Conservation (phyloP, 1,140 invertebrate species). For the Megalonaias nervosa region DNA sequence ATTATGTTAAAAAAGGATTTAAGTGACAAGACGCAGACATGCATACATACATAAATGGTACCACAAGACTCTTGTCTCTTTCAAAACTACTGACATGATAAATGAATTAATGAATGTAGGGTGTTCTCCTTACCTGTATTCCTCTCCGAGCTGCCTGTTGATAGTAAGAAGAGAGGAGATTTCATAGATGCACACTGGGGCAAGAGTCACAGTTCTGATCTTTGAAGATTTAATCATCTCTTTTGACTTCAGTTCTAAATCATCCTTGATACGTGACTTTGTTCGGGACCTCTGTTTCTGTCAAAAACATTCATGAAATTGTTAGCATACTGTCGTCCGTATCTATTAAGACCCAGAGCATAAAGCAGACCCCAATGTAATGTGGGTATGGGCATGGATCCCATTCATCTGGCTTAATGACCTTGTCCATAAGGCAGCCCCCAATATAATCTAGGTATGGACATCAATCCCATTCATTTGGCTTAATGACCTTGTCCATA, state of each 20-base stretch:
- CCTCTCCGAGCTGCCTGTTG: slow-evolving; percentile 84
- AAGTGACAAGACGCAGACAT: neutral
- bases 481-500: no score
- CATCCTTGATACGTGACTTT: slow-evolving; percentile 23
- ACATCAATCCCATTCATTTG: no score
- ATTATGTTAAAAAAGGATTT: no score
- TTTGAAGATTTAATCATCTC: slow-evolving; percentile 34
- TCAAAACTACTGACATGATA: no score
- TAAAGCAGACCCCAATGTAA: neutral
- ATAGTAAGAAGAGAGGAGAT: slow-evolving; percentile 84
- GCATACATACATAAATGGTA: neutral
- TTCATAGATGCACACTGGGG: slow-evolving; percentile 85
- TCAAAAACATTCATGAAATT: neutral
- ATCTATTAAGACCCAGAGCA: neutral
- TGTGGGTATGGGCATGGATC: neutral
- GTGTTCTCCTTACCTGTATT: slow-evolving; percentile 80
- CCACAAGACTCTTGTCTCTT: neutral
- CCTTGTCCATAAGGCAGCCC: no score
- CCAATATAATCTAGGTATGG: no score
- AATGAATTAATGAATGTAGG: no score
- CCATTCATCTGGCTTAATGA: no score
- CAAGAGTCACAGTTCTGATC: slow-evolving; percentile 64
- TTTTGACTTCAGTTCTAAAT: slow-evolving; percentile 20
- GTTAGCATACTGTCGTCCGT: neutral
- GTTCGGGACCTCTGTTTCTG: slow-evolving; percentile 21